phyloP scores from a whole-genome alignment of 2,888 invertebrate species.

The Tetramorium bicarinatum region DNA sequence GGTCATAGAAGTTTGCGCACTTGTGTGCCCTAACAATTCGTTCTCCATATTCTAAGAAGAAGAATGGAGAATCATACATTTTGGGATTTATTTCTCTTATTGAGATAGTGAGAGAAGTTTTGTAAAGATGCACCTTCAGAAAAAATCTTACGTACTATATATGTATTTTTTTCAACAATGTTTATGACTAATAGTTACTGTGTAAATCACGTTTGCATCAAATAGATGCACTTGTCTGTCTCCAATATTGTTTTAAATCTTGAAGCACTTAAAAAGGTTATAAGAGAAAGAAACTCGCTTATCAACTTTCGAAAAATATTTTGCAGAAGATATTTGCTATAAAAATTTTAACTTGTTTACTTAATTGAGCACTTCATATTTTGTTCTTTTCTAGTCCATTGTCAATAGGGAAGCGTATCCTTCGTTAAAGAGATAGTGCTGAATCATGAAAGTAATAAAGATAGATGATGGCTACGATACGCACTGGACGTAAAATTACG shows the following conservation, averaged over 20 bases:
- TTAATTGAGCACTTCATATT: background rate
- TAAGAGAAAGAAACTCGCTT: background rate
- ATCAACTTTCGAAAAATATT: background rate
- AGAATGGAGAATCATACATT: background rate
- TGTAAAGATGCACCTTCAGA: background rate
- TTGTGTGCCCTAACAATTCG: background rate
- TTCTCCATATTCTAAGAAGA: background rate
- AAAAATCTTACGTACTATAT: background rate
- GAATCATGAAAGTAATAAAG: constrained; percentile 59
- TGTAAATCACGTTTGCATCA: background rate
- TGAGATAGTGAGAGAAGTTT: background rate
- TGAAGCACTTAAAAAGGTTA: background rate
- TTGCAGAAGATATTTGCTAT: background rate
- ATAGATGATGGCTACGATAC: constrained; percentile 63
- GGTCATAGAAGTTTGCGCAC: background rate
- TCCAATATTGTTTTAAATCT: background rate
- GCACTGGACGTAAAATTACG: constrained; percentile 22
- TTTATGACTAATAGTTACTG: background rate
- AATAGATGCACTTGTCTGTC: background rate
- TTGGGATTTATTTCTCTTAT: background rate
- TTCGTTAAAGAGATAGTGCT: constrained; percentile 58
- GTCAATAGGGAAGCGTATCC: background rate
- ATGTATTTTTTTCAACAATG: background rate
- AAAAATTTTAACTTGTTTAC: background rate
- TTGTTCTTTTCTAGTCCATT: background rate